Evolutionary conservation across 2,797 vertebrate genomes (phyloP).

Genomic region (Miichthys miiuy): DNA sequence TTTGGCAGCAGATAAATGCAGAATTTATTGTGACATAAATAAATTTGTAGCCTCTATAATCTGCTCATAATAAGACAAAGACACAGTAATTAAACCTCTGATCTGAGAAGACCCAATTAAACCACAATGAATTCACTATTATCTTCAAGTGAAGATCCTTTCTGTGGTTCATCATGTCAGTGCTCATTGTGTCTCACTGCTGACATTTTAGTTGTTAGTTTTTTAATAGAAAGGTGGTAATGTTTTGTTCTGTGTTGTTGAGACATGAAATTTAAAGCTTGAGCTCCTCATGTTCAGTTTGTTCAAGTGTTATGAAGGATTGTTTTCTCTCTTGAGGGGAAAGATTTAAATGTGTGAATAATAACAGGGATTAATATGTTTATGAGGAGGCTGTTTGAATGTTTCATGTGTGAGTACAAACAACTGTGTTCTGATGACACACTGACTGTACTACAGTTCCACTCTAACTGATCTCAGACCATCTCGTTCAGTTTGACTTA

Average conservation of each 20-base stretch:
- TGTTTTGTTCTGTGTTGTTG: neutral
- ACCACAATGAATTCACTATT: neutral
- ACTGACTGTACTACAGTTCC: rapidly evolving
- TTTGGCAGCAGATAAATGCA: conserved; percentile 37
- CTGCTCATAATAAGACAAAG: conserved; percentile 23
- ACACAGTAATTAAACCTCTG: conserved; percentile 14
- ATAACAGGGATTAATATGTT: neutral
- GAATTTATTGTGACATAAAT: conserved; percentile 14
- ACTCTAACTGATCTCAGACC: neutral
- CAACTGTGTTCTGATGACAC: too few species aligned
- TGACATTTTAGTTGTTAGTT: neutral
- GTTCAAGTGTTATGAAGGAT: neutral
- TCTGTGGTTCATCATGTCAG: neutral
- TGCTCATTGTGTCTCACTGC: too few species aligned
- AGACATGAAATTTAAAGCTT: neutral
- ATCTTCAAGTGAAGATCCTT: conserved; percentile 2
- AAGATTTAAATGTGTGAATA: neutral
- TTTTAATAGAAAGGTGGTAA: neutral
- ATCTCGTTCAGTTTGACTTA: neutral
- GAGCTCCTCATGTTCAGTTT: neutral
- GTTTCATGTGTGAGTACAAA: neutral
- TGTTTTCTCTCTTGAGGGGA: too few species aligned
- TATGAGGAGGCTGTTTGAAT: neutral
- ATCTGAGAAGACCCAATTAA: conserved; percentile 9
- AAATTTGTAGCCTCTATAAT: conserved; percentile 1